phyloP scores from a whole-genome alignment of 1,140 invertebrate species.

The Hycleus phaleratus region DNA sequence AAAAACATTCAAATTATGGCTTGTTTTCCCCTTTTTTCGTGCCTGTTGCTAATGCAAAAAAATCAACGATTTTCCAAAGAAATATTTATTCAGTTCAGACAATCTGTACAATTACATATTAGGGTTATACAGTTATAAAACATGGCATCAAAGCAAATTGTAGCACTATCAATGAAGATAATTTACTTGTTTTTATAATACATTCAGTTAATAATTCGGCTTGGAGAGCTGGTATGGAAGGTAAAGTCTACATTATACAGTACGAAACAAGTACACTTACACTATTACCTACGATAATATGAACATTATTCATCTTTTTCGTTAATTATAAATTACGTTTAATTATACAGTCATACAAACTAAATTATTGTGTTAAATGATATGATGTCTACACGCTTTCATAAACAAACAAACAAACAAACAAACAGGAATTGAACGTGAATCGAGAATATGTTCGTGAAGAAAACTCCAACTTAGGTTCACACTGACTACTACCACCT shows the following conservation, averaged over 20 bases:
- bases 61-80: conserved; percentile 33
- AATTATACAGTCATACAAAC: conserved; percentile 20
- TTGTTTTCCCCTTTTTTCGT: no score
- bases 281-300: conserved; percentile 31
- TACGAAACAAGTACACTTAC: conserved; percentile 33
- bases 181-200: conserved; percentile 31
- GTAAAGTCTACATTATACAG: conserved; percentile 27
- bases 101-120: conserved; percentile 42
- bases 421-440: not conserved
- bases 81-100: conserved; percentile 44
- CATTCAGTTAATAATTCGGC: conserved; percentile 36
- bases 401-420: conserved; percentile 2
- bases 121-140: conserved; percentile 42
- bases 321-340: conserved; percentile 23
- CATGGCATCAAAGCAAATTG: conserved; percentile 41
- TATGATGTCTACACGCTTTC: conserved; percentile 8
- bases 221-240: conserved; percentile 30
- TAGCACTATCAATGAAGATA: conserved; percentile 37
- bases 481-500: conserved; percentile 17
- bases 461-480: conserved; percentile 5
- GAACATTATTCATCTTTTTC: conserved; percentile 20
- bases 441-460: not conserved
- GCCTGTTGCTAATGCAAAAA: no score
- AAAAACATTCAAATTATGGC: no score
- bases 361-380: conserved; percentile 16